Conservation (phyloP, 1,140 invertebrate species). For the Drosophila saltans region DNA sequence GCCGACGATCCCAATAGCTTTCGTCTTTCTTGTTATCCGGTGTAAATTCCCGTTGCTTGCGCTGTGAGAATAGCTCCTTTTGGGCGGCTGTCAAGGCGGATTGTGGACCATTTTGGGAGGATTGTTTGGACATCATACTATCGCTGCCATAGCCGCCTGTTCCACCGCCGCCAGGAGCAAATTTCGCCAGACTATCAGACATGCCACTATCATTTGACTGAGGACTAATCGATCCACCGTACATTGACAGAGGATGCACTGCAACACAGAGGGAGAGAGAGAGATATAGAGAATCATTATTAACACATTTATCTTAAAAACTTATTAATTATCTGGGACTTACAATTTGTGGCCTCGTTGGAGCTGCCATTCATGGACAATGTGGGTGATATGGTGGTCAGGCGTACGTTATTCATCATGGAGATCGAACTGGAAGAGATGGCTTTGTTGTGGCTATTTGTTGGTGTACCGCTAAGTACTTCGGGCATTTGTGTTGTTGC, state of each 20-base stretch:
- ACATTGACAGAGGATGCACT: conserved; percentile 77
- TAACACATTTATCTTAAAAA: background rate
- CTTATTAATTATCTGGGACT: conserved; percentile 31
- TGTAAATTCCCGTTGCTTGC: conserved; percentile 98
- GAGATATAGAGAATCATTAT: background rate
- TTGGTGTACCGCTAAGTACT: conserved; percentile 64
- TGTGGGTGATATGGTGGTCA: conserved; percentile 73
- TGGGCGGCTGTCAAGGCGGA: conserved; percentile 83
- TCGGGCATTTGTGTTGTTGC: conserved; percentile 56
- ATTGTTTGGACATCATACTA: conserved; percentile 67
- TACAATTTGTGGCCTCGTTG: conserved; percentile 76
- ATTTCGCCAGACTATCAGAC: conserved; percentile 74
- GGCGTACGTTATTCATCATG: conserved; percentile 71
- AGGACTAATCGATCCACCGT: conserved; percentile 76
- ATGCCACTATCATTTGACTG: conserved; percentile 78
- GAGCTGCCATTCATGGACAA: conserved; percentile 81
- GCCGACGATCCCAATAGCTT: conserved; percentile 97
- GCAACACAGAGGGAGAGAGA: conserved; percentile 11
- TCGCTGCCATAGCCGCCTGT: conserved; percentile 49
- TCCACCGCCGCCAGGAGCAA: conserved; percentile 44
- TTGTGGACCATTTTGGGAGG: conserved; percentile 82
- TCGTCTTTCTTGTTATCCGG: conserved; percentile 98
- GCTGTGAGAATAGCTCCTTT: conserved; percentile 85
- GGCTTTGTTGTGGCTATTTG: conserved; percentile 65
- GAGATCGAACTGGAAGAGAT: conserved; percentile 43